Conservation (phyloP, 2,888 invertebrate species). For the Chymomyza caudatula region DNA sequence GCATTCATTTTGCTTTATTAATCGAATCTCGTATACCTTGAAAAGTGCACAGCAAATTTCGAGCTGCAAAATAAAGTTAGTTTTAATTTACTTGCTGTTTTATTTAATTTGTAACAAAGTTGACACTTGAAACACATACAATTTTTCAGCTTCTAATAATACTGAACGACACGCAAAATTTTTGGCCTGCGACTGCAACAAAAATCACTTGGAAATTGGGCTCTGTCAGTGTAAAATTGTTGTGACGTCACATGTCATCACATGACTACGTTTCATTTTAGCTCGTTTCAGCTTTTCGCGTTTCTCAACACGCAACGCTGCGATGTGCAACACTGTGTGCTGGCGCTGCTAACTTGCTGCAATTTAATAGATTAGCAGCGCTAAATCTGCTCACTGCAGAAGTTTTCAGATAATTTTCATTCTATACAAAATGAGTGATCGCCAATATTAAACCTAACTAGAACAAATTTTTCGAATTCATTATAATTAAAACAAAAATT, state of each 20-base stretch:
- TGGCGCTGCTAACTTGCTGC: constrained; percentile 12
- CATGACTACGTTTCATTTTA: constrained; percentile 53
- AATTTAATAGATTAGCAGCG: neutral
- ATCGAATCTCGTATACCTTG: constrained; percentile 54
- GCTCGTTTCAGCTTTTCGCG: constrained; percentile 29
- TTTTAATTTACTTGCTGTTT: constrained; percentile 14
- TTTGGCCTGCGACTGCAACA: constrained; percentile 63
- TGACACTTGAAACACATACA: constrained; percentile 46
- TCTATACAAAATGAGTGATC: neutral
- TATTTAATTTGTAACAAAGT: neutral
- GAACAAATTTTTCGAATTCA: neutral
- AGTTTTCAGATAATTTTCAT: neutral
- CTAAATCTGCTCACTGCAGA: neutral
- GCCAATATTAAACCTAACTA: neutral
- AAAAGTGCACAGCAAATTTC: constrained; percentile 70
- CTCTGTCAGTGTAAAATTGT: constrained; percentile 42
- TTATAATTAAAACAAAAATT: neutral
- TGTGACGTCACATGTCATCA: constrained; percentile 71
- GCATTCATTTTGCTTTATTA: constrained; percentile 69
- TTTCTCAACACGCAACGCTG: neutral
- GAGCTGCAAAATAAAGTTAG: constrained; percentile 51
- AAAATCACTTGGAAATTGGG: constrained; percentile 58
- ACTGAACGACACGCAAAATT: constrained; percentile 66
- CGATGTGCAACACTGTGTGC: constrained; percentile 19
- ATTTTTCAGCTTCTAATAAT: constrained; percentile 65